Conservation (phyloP, 2,113 vertebrate species). For the Thalassarche chlororhynchos region DNA sequence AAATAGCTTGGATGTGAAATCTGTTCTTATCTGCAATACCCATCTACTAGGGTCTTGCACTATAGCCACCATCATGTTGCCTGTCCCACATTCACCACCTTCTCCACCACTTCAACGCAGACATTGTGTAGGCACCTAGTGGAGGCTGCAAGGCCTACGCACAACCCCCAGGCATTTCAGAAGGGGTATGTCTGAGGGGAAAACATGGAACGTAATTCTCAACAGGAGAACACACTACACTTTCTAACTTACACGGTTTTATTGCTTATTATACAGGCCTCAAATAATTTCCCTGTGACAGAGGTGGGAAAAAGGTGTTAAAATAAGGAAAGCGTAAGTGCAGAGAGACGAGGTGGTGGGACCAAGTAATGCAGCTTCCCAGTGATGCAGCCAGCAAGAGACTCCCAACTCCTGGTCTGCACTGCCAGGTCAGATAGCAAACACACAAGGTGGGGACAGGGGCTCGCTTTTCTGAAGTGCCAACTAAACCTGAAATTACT, state of each 20-base stretch:
- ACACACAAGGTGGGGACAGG: neutral
- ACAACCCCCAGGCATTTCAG: neutral
- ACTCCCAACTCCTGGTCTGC: neutral
- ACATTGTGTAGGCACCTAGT: accelerated
- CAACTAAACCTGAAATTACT: neutral
- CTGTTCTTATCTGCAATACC: neutral
- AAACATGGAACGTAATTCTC: neutral
- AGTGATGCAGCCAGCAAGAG: neutral
- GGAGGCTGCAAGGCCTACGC: neutral
- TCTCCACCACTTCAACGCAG: neutral
- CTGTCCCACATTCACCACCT: neutral
- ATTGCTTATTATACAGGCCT: neutral
- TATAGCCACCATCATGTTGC: neutral
- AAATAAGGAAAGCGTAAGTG: neutral
- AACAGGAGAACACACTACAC: neutral
- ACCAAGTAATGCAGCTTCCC: neutral
- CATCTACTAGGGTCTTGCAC: neutral
- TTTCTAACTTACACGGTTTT: neutral
- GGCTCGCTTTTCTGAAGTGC: neutral
- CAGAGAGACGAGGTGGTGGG: neutral
- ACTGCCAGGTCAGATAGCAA: neutral
- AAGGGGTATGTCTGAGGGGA: neutral
- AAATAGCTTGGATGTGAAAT: neutral
- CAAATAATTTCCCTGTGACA: neutral
- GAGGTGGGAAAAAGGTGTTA: neutral